phyloP scores from a whole-genome alignment of 2,113 vertebrate genomes.

The Seriola dumerili region DNA sequence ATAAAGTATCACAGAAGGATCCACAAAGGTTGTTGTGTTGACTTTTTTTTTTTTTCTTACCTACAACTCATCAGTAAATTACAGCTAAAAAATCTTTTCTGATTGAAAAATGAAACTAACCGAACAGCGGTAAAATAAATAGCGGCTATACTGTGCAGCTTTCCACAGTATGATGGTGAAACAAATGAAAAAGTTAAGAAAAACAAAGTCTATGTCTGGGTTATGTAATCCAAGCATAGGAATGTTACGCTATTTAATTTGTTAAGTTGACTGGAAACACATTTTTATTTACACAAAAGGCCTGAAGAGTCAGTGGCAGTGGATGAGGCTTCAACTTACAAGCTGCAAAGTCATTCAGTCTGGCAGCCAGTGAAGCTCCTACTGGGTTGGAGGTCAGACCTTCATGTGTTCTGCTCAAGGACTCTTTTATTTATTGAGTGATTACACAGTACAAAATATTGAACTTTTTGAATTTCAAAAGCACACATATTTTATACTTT shows the following conservation, averaged over 20 bases:
- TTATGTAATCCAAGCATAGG: conserved; percentile 1
- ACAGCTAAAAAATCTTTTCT: neutral
- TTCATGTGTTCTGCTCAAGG: neutral
- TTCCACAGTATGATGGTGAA: neutral
- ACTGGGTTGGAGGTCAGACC: neutral
- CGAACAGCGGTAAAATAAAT: neutral
- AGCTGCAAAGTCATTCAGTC: conserved; percentile 23
- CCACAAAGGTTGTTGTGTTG: conserved; percentile 5
- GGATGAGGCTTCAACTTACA: neutral
- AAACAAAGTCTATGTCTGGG: neutral
- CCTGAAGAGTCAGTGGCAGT: neutral
- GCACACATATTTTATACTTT: too few species aligned
- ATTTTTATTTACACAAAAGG: conserved; percentile 5
- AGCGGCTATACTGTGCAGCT: neutral
- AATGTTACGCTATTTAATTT: conserved; percentile 12
- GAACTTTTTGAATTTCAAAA: neutral
- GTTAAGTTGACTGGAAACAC: conserved; percentile 27
- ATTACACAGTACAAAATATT: neutral
- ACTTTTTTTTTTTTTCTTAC: neutral
- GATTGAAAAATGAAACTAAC: neutral
- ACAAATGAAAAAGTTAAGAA: neutral
- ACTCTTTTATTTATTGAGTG: neutral
- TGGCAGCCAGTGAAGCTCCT: conserved; percentile 14
- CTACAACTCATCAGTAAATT: neutral
- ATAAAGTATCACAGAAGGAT: conserved; percentile 15